These are phyloP conservation scores for Mellilla xanthometata DNA, from an alignment of 2,888 invertebrate genomes.

Conservation along the genomic window DNA sequence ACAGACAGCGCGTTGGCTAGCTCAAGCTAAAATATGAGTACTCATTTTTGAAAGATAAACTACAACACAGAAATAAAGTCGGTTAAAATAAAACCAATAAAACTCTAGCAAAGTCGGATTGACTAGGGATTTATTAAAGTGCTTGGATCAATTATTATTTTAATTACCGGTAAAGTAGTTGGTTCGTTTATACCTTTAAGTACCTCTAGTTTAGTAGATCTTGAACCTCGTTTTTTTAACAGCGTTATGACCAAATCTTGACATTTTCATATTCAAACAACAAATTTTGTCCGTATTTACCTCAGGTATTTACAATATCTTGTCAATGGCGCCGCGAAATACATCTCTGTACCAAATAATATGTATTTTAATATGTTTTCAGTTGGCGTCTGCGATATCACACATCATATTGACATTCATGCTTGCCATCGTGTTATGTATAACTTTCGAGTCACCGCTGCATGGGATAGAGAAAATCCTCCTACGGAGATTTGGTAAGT, in stretches of 20 bases:
- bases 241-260: too few relatives aligned
- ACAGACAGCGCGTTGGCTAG: conserved; percentile 12
- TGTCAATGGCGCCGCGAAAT: too few relatives aligned
- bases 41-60: conserved; percentile 9
- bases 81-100: conserved; percentile 6
- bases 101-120: conserved; percentile 1
- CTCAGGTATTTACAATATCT: too few relatives aligned
- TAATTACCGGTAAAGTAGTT: conserved; percentile 15
- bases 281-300: too few relatives aligned
- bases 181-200: conserved; percentile 6
- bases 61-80: conserved; percentile 9
- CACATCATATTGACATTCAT: conserved; percentile 84
- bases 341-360: too few relatives aligned
- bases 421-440: conserved; percentile 84
- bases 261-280: too few relatives aligned
- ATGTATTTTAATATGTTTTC: too few relatives aligned
- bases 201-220: too few relatives aligned
- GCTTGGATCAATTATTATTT: conserved; percentile 6
- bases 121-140: conserved; percentile 9
- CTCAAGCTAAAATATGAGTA: conserved; percentile 9
- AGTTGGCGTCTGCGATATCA: conserved; percentile 82
- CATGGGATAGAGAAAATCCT: conserved; percentile 87
- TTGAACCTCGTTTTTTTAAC: too few relatives aligned
- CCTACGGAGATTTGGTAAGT: conserved; percentile 76
- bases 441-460: conserved; percentile 88